Evolutionary conservation across 2,888 invertebrate species (phyloP).

Genomic region (Argyra leucocephala): DNA sequence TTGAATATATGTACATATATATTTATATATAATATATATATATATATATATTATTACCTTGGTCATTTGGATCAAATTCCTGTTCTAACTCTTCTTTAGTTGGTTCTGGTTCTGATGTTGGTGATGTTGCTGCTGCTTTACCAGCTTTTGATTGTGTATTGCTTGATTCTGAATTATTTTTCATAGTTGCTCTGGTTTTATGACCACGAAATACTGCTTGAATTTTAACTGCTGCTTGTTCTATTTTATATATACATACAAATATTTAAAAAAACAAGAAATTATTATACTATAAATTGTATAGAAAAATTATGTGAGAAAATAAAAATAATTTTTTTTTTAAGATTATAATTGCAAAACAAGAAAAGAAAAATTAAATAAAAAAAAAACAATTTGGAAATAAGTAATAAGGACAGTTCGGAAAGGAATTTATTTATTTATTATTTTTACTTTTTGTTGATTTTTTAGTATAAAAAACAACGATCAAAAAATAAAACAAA

Average conservation of each 20-base stretch:
- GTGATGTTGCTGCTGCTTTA: constrained; percentile 24
- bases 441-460: no score
- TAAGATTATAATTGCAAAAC: background rate
- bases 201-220: constrained; percentile 82
- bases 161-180: constrained; percentile 49
- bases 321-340: background rate
- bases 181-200: constrained; percentile 66
- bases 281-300: background rate
- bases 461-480: no score
- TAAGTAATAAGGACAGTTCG: background rate
- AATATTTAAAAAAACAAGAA: background rate
- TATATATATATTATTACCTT: constrained; percentile 49
- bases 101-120: constrained; percentile 47
- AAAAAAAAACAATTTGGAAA: background rate
- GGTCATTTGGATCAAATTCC: constrained; percentile 71
- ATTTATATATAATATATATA: no score
- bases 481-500: no score
- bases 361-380: background rate
- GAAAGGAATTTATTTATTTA: no score
- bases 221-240: constrained; percentile 72
- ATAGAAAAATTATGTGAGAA: background rate
- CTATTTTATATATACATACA: constrained; percentile 32
- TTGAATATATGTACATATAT: no score
- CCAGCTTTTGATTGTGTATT: constrained; percentile 28
- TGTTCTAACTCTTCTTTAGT: constrained; percentile 63